Conservation (phyloP, 2,797 vertebrate genomes). For the Sciurus carolinensis region DNA sequence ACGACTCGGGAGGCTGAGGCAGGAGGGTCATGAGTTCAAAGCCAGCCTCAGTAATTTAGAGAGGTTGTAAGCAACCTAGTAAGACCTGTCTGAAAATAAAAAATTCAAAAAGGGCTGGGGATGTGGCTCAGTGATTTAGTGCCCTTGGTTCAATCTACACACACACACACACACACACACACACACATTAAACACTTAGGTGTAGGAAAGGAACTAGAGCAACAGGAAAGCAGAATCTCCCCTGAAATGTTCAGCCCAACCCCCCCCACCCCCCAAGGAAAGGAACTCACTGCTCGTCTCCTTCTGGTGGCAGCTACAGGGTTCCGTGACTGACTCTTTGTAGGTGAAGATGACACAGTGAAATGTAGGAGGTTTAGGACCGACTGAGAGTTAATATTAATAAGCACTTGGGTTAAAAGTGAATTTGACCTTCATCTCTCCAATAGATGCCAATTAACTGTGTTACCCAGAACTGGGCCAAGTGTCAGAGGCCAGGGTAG, state of each 20-base stretch:
- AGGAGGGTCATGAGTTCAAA: too few species aligned
- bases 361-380: neutral
- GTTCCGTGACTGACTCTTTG: neutral
- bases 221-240: neutral
- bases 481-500: neutral
- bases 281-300: neutral
- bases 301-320: neutral
- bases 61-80: too few species aligned
- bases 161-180: too few species aligned
- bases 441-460: neutral
- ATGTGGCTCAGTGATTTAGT: too few species aligned
- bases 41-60: too few species aligned
- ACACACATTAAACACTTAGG: neutral
- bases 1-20: too few species aligned
- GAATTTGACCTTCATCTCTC: slow-evolving; percentile 33
- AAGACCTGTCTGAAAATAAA: too few species aligned
- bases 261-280: neutral
- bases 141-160: too few species aligned
- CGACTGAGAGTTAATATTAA: slow-evolving; percentile 13
- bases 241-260: neutral
- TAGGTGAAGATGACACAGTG: neutral
- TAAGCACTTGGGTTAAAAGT: neutral
- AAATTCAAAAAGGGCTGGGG: too few species aligned
- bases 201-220: neutral
- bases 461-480: neutral